Percentiles rank a stretch among this genome's conserved stretches.
phyloP scores from a whole-genome alignment of 2,113 vertebrate genomes.

The Dipodomys merriami region DNA sequence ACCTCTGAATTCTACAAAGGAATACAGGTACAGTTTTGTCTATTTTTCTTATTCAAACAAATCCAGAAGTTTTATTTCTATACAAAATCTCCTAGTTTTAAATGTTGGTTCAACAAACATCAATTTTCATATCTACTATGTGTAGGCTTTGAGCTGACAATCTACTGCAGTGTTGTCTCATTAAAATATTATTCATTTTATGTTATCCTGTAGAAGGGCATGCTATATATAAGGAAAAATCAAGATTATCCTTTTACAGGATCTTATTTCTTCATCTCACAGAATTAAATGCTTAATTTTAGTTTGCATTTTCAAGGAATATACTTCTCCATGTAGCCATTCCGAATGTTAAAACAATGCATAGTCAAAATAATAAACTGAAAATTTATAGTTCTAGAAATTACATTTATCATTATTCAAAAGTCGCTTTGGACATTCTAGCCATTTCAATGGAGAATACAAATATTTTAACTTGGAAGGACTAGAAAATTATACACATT shows the following conservation, averaged over 20 bases:
- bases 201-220: not conserved
- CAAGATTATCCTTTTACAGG: not conserved
- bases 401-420: not conserved
- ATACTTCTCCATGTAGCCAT: not conserved
- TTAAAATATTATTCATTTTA: slow-evolving; percentile 33
- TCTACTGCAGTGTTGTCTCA: not conserved
- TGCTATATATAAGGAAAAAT: not conserved
- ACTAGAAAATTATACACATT: not conserved
- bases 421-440: not conserved
- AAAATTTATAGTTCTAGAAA: slow-evolving; percentile 4
- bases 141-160: not conserved
- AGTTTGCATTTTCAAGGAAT: not conserved
- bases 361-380: not conserved
- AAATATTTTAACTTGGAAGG: not conserved
- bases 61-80: slow-evolving; percentile 22
- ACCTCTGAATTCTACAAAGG: slow-evolving; percentile 21
- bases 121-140: not conserved
- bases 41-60: slow-evolving; percentile 31
- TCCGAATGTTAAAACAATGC: not conserved
- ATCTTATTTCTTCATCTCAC: not conserved
- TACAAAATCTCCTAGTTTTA: slow-evolving; percentile 18
- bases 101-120: slow-evolving; percentile 8
- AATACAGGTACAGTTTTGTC: not conserved
- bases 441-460: not conserved
- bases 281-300: not conserved